Base-by-base conservation (phyloP, 1,140 invertebrate genomes). In the Dufourea novaeangliae region DNA sequence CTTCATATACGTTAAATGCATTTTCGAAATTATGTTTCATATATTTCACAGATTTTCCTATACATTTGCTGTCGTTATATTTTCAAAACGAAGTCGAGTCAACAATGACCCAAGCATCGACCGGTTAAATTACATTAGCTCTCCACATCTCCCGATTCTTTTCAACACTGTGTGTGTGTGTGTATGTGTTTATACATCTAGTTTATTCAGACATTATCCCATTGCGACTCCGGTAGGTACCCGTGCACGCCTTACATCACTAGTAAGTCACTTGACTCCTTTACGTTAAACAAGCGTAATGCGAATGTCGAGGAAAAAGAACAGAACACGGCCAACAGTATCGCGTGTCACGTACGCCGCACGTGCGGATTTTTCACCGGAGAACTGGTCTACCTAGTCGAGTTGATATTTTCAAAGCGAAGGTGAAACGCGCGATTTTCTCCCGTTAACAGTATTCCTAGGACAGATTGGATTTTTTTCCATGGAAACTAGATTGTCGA, bases 221-320 rank as follows among this genome's bases (percentile, higher is more conserved):
- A 74, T 75, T 39, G n/a, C 39, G 32, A 75, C 59, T 75, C 39
- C 64, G 61, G 67, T 75, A 67, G 61, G 67, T 75, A 67, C 54
- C 17, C 2, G n/a, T 14, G 73, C 39, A 41, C 22, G n/a, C 39
- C n/a, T 75, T 75, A 39, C 73, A 61, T 76, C 73, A 69, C 2
- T 11, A 17, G 17, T 27, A 10, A 20, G 73, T 61, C 32, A 76
- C 12, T 71, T 34, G 67, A 70, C 37, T 52, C 75, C 44, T 54
- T 50, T 25, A 14, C 37, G 57, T 32, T 54, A 54, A 76, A 76
- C 44, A 59, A 52, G 34, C 46, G 57, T 54, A 52, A 77, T 2
- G 32, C 25, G 34, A 52, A 54, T 14, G 37, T 32, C 50, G 32
- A 41, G 27, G 37, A 64, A 44, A 52, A 61, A 25, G 20, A 39